Evolutionary conservation across 2,113 vertebrate genomes (phyloP).

Genomic region (Fregetta grallaria): DNA sequence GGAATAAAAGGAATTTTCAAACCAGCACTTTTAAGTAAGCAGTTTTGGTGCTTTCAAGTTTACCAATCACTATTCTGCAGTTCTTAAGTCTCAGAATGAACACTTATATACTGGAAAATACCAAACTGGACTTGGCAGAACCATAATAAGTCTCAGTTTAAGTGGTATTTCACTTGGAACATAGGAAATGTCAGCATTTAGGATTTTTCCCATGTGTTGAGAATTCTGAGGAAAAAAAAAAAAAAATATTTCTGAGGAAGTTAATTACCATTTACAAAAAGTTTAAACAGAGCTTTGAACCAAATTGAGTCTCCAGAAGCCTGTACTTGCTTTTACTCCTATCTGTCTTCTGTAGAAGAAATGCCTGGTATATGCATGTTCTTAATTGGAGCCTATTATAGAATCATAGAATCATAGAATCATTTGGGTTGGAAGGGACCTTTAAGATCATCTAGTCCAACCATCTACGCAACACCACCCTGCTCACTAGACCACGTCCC

Average conservation of each 20-base stretch:
- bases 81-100: neutral
- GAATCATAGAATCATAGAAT: too few species aligned
- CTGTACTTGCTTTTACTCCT: neutral
- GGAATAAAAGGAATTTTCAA: neutral
- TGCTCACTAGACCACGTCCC: too few species aligned
- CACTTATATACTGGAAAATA: neutral
- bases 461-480: too few species aligned
- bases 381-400: fast-evolving
- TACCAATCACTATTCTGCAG: too few species aligned
- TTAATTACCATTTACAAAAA: neutral
- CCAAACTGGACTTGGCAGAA: neutral
- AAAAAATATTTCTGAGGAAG: neutral
- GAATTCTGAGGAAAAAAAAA: neutral
- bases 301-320: neutral
- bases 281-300: neutral
- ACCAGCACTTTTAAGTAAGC: neutral
- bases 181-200: neutral
- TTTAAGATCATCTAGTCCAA: too few species aligned
- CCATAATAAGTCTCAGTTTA: neutral
- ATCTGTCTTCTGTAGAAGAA: neutral
- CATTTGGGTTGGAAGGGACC: too few species aligned
- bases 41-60: neutral
- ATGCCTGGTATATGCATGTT: neutral
- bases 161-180: neutral
- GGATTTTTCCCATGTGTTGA: neutral